These are phyloP conservation scores for Crypturellus tataupa DNA, from an alignment of 2,797 vertebrate genomes.

Conservation along the genomic window DNA sequence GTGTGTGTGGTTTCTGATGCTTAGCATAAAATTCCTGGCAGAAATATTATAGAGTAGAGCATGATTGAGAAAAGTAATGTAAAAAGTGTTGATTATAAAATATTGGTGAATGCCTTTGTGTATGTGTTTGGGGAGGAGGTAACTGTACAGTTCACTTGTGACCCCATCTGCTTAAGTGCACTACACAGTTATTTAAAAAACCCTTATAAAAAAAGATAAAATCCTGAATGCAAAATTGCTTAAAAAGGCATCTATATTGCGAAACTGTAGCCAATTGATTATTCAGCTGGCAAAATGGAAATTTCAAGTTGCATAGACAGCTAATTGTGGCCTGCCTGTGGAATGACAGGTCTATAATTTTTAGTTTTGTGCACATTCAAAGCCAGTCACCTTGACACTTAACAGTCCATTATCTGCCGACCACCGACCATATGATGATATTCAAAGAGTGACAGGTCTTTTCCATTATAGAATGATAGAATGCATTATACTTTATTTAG, in stretches of 20 bases:
- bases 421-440: constrained; percentile 84
- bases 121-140: constrained; percentile 31
- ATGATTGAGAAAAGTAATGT: neutral
- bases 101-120: neutral
- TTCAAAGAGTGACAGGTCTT: constrained; percentile 82
- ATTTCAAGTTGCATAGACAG: constrained; percentile 84
- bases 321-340: constrained; percentile 85
- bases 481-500: constrained; percentile 80
- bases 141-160: constrained; percentile 30
- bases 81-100: constrained; percentile 12
- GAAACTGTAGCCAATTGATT: constrained; percentile 79
- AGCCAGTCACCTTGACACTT: constrained; percentile 87
- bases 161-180: constrained; percentile 62
- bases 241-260: constrained; percentile 75
- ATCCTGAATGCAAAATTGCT: constrained; percentile 59
- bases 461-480: constrained; percentile 83
- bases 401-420: constrained; percentile 84
- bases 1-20: neutral
- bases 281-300: constrained; percentile 84
- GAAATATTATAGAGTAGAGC: neutral
- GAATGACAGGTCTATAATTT: constrained; percentile 88
- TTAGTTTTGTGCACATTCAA: constrained; percentile 86
- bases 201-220: constrained; percentile 53
- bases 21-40: neutral
- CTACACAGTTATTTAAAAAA: constrained; percentile 62